phyloP scores from a whole-genome alignment of 1,140 invertebrate genomes.

The Anoplolepis gracilipes region DNA sequence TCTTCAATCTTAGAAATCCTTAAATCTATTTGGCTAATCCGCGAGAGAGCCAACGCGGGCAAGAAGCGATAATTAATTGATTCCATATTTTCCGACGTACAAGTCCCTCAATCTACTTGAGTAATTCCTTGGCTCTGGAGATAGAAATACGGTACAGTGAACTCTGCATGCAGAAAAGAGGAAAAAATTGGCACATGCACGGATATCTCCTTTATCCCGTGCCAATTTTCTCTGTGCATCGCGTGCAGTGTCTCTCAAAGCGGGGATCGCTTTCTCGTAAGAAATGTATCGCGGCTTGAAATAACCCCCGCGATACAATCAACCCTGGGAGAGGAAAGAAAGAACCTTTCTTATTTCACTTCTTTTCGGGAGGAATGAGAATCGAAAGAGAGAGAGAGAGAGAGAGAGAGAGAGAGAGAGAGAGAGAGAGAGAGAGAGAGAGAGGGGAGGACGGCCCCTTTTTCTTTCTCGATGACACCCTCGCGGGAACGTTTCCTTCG shows the following conservation, averaged over 20 bases:
- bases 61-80: constrained; percentile 56
- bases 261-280: background rate
- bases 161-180: background rate
- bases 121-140: constrained; percentile 48
- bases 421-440: background rate
- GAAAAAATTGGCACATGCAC: constrained; percentile 48
- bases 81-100: constrained; percentile 51
- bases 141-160: constrained; percentile 8
- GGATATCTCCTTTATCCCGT: constrained; percentile 35
- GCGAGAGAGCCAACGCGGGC: background rate
- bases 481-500: constrained; percentile 6
- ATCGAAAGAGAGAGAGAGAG: background rate
- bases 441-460: background rate
- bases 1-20: constrained; percentile 25
- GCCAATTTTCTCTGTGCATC: constrained; percentile 24
- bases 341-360: background rate
- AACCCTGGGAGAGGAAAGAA: background rate
- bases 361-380: background rate
- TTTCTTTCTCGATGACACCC: background rate
- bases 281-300: background rate
- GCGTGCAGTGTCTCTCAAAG: background rate
- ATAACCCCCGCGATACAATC: constrained; percentile 34
- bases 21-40: constrained; percentile 54
- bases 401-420: background rate
- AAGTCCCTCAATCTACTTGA: constrained; percentile 56